Conservation (phyloP, 2,888 invertebrate species). For the Griposia aprilina region DNA sequence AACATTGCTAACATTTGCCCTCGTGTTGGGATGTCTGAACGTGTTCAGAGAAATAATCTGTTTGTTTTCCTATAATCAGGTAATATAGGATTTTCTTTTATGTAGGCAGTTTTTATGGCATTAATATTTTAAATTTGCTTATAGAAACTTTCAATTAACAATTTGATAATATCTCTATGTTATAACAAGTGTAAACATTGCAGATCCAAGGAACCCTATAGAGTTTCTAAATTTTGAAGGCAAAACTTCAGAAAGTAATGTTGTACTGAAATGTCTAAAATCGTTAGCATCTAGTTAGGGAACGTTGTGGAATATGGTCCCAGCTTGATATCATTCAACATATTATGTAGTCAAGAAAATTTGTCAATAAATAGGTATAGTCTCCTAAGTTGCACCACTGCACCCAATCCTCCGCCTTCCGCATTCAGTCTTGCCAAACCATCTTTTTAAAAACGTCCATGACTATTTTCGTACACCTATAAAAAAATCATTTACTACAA, state of each 20-base stretch:
- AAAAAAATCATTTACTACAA: slow-evolving; percentile 30
- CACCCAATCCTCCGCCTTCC: not conserved
- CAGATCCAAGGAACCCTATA: not conserved
- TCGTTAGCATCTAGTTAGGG: not conserved
- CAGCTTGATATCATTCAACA: too few relatives aligned
- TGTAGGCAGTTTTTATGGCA: too few relatives aligned
- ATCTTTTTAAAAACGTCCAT: not conserved
- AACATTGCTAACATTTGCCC: slow-evolving; percentile 31
- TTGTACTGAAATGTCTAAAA: not conserved
- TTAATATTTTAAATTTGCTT: not conserved
- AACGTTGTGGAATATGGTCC: not conserved
- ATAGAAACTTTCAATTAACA: not conserved
- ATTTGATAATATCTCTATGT: not conserved
- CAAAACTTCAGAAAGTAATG: not conserved
- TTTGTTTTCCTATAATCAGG: not conserved
- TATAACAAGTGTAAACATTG: not conserved
- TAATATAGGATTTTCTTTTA: not conserved
- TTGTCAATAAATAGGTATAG: not conserved
- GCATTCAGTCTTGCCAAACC: not conserved
- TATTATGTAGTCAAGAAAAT: not conserved
- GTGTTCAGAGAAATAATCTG: not conserved
- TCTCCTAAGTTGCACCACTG: not conserved
- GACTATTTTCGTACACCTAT: not conserved
- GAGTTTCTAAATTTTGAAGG: not conserved
- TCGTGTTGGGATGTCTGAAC: not conserved